A percentile compares a stretch with the other conserved stretches of the same genome.
phyloP scores from a whole-genome alignment of 2,113 vertebrate genomes.

The Turnix velox region DNA sequence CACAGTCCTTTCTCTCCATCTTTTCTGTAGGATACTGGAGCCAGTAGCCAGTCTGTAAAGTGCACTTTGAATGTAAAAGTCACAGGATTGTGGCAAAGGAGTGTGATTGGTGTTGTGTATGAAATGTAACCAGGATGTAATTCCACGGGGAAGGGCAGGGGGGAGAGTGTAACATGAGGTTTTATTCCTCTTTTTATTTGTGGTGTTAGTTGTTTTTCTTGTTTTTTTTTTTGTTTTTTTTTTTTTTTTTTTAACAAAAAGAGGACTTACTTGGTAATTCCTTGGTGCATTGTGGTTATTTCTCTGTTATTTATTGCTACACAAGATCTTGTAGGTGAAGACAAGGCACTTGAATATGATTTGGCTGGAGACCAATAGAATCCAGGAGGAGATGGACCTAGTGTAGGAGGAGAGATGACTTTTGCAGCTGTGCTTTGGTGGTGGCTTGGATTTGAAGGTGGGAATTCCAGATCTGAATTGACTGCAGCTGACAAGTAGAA shows the following conservation, averaged over 20 bases:
- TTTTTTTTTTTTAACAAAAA: background rate
- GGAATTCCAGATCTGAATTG: background rate
- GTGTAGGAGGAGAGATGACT: background rate
- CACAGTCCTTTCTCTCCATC: background rate
- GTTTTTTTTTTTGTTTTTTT: background rate
- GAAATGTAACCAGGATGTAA: background rate
- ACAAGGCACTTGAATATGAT: background rate
- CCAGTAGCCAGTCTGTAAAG: background rate
- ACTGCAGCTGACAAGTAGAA: background rate
- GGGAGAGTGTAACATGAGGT: background rate
- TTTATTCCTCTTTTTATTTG: background rate
- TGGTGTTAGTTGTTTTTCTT: background rate
- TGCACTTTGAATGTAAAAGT: background rate
- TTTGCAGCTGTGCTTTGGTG: slow-evolving; percentile 11
- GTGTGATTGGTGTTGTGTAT: background rate
- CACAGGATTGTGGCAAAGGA: background rate
- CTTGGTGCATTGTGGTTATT: background rate
- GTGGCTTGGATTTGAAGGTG: background rate
- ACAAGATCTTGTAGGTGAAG: slow-evolving; percentile 4
- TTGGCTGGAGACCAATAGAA: background rate
- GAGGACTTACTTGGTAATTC: background rate
- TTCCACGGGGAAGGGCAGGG: too few relatives aligned
- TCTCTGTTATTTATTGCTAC: background rate
- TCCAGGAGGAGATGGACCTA: background rate
- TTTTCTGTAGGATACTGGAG: background rate